Base-by-base conservation (phyloP, 2,888 invertebrate species). In the Apodemia hepburni region DNA sequence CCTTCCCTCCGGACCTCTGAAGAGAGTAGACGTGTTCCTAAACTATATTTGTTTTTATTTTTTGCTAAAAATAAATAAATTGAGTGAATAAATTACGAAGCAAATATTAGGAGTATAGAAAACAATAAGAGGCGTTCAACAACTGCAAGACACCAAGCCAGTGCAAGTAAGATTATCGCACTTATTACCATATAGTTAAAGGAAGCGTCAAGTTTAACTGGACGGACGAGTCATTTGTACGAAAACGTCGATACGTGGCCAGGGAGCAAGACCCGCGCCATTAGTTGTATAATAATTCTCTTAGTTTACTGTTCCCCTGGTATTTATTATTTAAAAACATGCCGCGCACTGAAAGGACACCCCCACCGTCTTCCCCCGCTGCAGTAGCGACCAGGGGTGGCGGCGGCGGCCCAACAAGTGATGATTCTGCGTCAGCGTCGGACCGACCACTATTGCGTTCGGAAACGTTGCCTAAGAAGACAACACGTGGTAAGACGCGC, bases 341-440 rank as follows among this genome's bases (percentile, higher is more conserved):
- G 18, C 51, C 51, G 12, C 51, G 51, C 51, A 51, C 51, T 22
- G 51, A 51, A 9, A 51, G 51, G 9, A 51, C 51, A 0, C 45
- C 45, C n/a, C 45, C 45, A 8, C 51, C 2, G 5, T 22, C 51
- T 51, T 51, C 51, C 11, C 51, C 22, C 12, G 17, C 51, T 51
- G 5, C 51, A 11, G 11, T 22, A 22, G 22, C 51, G 51, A 51
- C 22, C 8, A 4, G 33, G 33, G 8, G 51, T 5, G 22, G 22
- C 18, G 51, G 8, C 18, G 18, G 51, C 17, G 18, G 51, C 11
- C 18, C 18, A 22, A 51, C 51, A 9, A 51, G 51, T 11, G 51
- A 51, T 51, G 51, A 51, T 51, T 18, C 49, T 8, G 49, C 49
- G 49, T 9, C 49, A 22, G 18, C 49, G 49, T 51, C 49, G 22